These are phyloP conservation scores for Galeopterus variegatus DNA, from an alignment of 2,113 vertebrate species.

Conservation along the genomic window DNA sequence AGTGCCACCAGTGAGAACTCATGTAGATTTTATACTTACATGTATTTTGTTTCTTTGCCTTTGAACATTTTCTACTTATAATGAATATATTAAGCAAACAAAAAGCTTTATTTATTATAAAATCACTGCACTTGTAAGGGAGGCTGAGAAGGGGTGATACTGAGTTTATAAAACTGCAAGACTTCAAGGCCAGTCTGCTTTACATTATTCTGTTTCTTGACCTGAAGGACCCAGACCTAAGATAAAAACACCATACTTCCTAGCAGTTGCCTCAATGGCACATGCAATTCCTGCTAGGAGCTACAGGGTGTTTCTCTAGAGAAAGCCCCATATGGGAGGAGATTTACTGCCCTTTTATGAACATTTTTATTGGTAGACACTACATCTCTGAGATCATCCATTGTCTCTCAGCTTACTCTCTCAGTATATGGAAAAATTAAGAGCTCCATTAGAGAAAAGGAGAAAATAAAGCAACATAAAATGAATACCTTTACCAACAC, in stretches of 20 bases:
- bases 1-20: conserved; percentile 10
- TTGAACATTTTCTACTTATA: neutral
- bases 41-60: conserved; percentile 44
- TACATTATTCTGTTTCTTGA: neutral
- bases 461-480: conserved; percentile 59
- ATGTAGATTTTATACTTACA: neutral
- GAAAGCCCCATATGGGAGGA: neutral
- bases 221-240: conserved; percentile 4
- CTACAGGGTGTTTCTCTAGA: neutral
- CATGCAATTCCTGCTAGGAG: neutral
- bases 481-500: neutral
- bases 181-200: conserved; percentile 19
- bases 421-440: conserved; percentile 37
- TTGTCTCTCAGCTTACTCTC: conserved; percentile 29
- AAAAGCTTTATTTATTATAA: conserved; percentile 49
- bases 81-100: conserved; percentile 28
- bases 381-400: conserved; percentile 29
- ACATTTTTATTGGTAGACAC: neutral
- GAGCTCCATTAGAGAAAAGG: neutral
- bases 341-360: neutral
- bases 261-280: neutral
- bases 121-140: conserved; percentile 5
- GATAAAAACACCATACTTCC: neutral
- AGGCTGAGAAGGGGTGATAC: neutral
- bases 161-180: conserved; percentile 36